A percentile compares a stretch with the other conserved stretches of the same genome.
Conservation (phyloP, 2,888 invertebrate genomes). For the Heteromurus nitidus region DNA sequence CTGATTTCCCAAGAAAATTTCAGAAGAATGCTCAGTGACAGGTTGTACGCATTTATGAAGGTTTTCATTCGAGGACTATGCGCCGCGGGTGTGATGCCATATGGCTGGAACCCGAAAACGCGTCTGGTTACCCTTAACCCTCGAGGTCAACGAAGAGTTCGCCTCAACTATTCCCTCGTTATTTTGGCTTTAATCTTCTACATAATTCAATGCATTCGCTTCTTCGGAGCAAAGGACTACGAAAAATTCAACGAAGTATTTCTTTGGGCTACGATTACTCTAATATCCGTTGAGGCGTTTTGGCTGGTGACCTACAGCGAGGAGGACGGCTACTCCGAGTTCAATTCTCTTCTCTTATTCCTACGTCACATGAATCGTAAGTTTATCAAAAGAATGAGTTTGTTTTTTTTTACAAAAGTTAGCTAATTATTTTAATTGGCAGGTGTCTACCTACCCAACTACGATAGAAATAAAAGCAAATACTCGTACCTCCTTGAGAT, state of each 20-base stretch:
- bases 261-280: not conserved
- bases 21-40: not conserved
- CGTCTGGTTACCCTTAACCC: not conserved
- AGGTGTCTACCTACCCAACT: constrained; percentile 1
- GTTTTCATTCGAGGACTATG: not conserved
- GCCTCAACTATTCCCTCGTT: not conserved
- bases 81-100: not conserved
- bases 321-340: not conserved
- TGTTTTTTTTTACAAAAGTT: not conserved
- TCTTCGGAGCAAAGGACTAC: constrained; percentile 2
- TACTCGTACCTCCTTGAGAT: not conserved
- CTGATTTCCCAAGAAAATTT: no score
- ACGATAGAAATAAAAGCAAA: constrained; percentile 1
- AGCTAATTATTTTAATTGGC: no score
- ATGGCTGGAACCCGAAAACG: not conserved
- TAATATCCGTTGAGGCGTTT: not conserved
- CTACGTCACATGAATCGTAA: constrained; percentile 23
- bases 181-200: not conserved
- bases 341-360: not conserved
- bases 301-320: not conserved
- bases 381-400: not conserved
- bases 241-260: not conserved
- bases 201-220: not conserved
- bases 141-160: not conserved
- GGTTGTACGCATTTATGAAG: not conserved